phyloP scores from a whole-genome alignment of 1,140 invertebrate species.

The Drosophila biarmipes region DNA sequence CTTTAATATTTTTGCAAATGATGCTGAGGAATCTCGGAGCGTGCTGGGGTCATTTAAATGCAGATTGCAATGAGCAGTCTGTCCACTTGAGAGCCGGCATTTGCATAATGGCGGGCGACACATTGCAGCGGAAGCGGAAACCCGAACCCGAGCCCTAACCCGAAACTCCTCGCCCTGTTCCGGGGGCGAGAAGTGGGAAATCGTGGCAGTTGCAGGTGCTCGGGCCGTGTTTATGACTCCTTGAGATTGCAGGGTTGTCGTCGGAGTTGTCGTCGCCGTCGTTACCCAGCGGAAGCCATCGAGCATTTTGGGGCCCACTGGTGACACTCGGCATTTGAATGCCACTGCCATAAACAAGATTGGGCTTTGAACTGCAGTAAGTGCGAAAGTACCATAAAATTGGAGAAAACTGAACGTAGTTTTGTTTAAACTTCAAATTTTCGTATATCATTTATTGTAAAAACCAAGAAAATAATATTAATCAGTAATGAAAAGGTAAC shows the following conservation, averaged over 20 bases:
- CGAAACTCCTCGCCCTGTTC: constrained; percentile 1
- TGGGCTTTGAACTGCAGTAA: not conserved
- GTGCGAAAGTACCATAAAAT: not conserved
- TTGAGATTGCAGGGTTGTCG: constrained; percentile 61
- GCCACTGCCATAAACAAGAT: constrained; percentile 62
- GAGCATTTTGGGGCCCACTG: constrained; percentile 15
- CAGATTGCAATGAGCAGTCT: constrained; percentile 75
- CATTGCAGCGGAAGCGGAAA: constrained; percentile 78
- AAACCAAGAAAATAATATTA: too few relatives aligned
- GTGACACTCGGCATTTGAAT: constrained; percentile 65
- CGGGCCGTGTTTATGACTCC: constrained; percentile 72
- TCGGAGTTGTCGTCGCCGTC: constrained; percentile 38
- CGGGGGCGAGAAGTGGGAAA: constrained; percentile 1
- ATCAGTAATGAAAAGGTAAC: too few relatives aligned
- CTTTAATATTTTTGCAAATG: constrained; percentile 73
- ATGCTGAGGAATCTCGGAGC: constrained; percentile 65
- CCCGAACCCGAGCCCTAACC: constrained; percentile 47
- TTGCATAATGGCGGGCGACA: constrained; percentile 79
- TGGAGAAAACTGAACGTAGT: not conserved
- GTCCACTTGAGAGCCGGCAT: constrained; percentile 55
- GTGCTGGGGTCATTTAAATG: constrained; percentile 73
- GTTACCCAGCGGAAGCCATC: constrained; percentile 52
- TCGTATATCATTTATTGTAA: too few relatives aligned
- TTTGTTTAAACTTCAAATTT: too few relatives aligned
- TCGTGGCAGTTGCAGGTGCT: constrained; percentile 57